Evolutionary conservation across 2,113 vertebrate genomes (phyloP).

Genomic region (Upupa epops): DNA sequence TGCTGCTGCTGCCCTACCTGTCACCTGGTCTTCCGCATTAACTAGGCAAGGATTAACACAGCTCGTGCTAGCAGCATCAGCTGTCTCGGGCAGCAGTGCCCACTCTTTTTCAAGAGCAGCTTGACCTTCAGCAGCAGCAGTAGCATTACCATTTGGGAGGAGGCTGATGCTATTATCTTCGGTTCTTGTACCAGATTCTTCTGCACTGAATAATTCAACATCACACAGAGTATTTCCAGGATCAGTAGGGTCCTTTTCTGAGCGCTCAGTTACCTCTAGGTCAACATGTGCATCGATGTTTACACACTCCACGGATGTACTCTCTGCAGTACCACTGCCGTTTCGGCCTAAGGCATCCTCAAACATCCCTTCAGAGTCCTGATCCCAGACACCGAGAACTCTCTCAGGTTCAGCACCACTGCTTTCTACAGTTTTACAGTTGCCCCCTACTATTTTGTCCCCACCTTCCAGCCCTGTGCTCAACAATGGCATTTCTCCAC

Average conservation of each 20-base stretch:
- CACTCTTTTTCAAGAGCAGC: slow-evolving; percentile 10
- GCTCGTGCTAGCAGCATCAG: not conserved
- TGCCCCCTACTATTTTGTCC: not conserved
- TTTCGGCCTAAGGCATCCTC: slow-evolving; percentile 1
- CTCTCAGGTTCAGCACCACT: not conserved
- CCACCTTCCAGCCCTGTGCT: slow-evolving; percentile 1
- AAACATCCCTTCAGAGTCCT: not conserved
- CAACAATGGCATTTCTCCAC: not conserved
- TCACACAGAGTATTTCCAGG: slow-evolving; percentile 7
- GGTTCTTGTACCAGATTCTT: slow-evolving; percentile 21
- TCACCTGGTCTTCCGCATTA: slow-evolving; percentile 25
- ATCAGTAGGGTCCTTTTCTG: slow-evolving; percentile 3
- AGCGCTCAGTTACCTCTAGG: not conserved
- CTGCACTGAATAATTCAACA: slow-evolving; percentile 1
- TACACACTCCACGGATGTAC: not conserved
- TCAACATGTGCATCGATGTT: not conserved
- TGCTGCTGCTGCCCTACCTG: slow-evolving; percentile 10
- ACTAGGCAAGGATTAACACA: slow-evolving; percentile 1
- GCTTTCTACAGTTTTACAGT: not conserved
- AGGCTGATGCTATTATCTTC: not conserved
- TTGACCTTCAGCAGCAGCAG: slow-evolving; percentile 2
- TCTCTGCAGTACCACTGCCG: not conserved
- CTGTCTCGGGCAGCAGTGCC: not conserved
- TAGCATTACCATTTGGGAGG: not conserved
- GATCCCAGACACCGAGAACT: slow-evolving; percentile 9